Evolutionary conservation across 1,140 invertebrate genomes (phyloP).

Genomic region (Thaumetopoea pityocampa): DNA sequence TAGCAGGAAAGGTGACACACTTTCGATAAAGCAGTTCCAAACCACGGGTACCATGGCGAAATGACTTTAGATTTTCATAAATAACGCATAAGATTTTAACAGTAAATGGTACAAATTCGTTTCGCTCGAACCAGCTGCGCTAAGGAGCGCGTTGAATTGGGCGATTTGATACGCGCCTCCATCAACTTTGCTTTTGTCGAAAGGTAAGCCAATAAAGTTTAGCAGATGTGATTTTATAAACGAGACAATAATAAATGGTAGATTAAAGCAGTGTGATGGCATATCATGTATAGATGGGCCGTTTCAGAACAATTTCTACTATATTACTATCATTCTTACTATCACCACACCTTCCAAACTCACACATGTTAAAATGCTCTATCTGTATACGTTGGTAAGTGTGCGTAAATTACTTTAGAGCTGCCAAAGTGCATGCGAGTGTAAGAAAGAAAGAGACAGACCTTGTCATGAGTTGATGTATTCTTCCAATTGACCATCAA

Average conservation of each 20-base stretch:
- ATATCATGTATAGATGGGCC: constrained; percentile 35
- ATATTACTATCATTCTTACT: too few species aligned
- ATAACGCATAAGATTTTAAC: constrained; percentile 63
- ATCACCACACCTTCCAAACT: too few species aligned
- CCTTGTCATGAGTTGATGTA: too few species aligned
- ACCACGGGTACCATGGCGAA: constrained; percentile 33
- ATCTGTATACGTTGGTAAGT: too few species aligned
- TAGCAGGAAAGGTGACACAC: constrained; percentile 65
- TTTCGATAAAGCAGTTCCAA: constrained; percentile 33
- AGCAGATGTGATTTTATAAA: constrained; percentile 73
- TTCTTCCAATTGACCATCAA: too few species aligned
- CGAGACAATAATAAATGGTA: constrained; percentile 70
- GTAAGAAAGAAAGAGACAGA: too few species aligned
- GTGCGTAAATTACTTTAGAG: too few species aligned
- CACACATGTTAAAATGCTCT: too few species aligned
- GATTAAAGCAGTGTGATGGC: constrained; percentile 22
- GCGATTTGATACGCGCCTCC: constrained; percentile 71
- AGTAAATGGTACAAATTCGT: constrained; percentile 65
- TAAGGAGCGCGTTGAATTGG: constrained; percentile 64
- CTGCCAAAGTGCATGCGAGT: too few species aligned
- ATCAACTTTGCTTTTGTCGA: constrained; percentile 64
- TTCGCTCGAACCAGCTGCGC: constrained; percentile 62
- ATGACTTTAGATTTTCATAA: constrained; percentile 64
- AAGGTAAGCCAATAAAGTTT: constrained; percentile 68
- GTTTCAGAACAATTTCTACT: constrained; percentile 51